phyloP scores from a whole-genome alignment of 2,113 vertebrate genomes.

The Stictonetta naevosa region DNA sequence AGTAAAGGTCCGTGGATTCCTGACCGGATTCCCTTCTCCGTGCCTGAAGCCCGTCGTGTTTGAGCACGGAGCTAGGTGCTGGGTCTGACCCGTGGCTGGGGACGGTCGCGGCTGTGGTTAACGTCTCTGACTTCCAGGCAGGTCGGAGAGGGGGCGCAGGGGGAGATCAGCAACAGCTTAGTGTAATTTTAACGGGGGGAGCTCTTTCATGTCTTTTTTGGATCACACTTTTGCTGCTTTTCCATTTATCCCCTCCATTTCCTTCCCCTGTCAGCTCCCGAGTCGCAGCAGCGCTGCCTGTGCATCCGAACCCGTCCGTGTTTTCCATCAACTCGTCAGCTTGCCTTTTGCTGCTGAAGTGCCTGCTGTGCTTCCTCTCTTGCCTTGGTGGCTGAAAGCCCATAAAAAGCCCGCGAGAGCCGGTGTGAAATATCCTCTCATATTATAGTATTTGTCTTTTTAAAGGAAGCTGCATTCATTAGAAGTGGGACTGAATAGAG shows the following conservation, averaged over 20 bases:
- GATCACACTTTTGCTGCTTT: not conserved
- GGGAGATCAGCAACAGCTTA: not conserved
- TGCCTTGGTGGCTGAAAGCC: slow-evolving; percentile 37
- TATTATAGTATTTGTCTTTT: slow-evolving; percentile 18
- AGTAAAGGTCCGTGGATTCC: not conserved
- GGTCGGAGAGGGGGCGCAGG: not conserved
- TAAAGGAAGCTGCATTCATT: slow-evolving; percentile 26
- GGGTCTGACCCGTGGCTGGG: not conserved
- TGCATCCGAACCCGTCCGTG: not conserved
- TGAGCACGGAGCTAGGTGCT: not conserved
- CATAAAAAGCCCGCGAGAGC: slow-evolving; percentile 24
- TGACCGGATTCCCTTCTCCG: fast-evolving
- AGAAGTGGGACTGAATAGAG: not conserved
- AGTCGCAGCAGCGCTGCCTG: not conserved
- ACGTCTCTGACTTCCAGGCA: not conserved
- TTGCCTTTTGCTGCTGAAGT: slow-evolving; percentile 3
- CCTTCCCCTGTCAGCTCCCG: not conserved
- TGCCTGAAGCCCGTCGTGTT: not conserved
- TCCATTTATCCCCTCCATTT: not conserved
- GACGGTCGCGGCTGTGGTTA: not conserved
- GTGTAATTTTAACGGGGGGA: not conserved
- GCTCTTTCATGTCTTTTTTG: not conserved
- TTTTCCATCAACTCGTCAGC: slow-evolving; percentile 17
- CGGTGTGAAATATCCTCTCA: slow-evolving; percentile 1
- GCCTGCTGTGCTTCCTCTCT: slow-evolving; percentile 39